These are phyloP conservation scores for Leptinotarsa defecta DNA, from an alignment of 1,140 invertebrate genomes.

Conservation along the genomic window DNA sequence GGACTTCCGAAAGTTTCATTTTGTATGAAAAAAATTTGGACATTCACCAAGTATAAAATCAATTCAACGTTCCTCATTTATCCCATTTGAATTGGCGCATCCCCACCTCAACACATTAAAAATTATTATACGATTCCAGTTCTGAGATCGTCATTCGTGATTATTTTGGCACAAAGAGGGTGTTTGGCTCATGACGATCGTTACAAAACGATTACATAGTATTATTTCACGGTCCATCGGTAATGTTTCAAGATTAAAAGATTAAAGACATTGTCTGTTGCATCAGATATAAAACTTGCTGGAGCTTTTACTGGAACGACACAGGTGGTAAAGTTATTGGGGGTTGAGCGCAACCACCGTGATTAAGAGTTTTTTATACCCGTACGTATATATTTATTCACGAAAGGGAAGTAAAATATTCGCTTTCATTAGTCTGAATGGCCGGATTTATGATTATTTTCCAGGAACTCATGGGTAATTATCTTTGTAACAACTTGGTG, in stretches of 20 bases:
- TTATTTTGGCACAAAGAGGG: neutral
- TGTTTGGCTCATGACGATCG: conserved; percentile 1
- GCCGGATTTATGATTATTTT: too few species aligned
- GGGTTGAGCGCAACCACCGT: neutral
- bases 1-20: too few species aligned
- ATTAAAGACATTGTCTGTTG: neutral
- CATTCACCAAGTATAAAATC: too few species aligned
- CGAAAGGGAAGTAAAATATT: neutral
- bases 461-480: too few species aligned
- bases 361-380: neutral
- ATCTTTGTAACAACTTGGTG: too few species aligned
- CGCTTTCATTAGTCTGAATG: neutral
- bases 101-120: too few species aligned
- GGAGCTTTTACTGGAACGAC: neutral
- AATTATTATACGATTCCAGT: too few species aligned
- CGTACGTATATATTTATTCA: neutral
- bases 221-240: conserved; percentile 5
- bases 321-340: conserved; percentile 6
- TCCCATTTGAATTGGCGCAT: too few species aligned
- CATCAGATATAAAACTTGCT: conserved; percentile 3
- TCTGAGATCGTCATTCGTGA: neutral
- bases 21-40: too few species aligned
- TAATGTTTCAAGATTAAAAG: conserved; percentile 4
- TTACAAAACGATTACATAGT: conserved; percentile 1
- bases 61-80: too few species aligned